A percentile compares a stretch with the other conserved stretches of the same genome.
These are phyloP conservation scores for Acrocera orbiculus DNA, from an alignment of 2,888 invertebrate genomes.

Conservation along the genomic window DNA sequence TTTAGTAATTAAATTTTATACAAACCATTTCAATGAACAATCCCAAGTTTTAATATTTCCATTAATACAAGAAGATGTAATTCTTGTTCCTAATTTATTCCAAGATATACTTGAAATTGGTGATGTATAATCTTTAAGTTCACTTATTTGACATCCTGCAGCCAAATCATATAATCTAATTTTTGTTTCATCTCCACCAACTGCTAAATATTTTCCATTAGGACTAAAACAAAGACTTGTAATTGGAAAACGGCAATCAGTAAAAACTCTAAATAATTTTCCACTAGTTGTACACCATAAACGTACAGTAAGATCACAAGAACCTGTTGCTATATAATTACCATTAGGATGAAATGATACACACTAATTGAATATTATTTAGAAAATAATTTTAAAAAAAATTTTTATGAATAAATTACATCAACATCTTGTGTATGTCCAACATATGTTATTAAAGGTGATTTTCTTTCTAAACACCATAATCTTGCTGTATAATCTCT, in stretches of 20 bases:
- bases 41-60: conserved; percentile 51
- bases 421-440: conserved; percentile 82
- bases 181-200: conserved; percentile 52
- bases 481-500: conserved; percentile 71
- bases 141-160: conserved; percentile 38
- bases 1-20: no score
- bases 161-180: conserved; percentile 50
- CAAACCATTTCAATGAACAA: no score
- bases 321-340: conserved; percentile 75
- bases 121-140: conserved; percentile 40
- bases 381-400: no score
- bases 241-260: conserved; percentile 58
- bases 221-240: conserved; percentile 68
- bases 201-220: conserved; percentile 66
- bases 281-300: conserved; percentile 77
- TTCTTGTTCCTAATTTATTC: conserved; percentile 36
- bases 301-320: conserved; percentile 74
- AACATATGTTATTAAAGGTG: conserved; percentile 65
- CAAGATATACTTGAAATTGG: conserved; percentile 40
- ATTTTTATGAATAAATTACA: conserved; percentile 49
- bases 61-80: conserved; percentile 52
- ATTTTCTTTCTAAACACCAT: conserved; percentile 64
- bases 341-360: conserved; percentile 82
- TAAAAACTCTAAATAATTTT: conserved; percentile 59
- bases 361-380: conserved; percentile 15